phyloP scores from a whole-genome alignment of 2,113 vertebrate species.

The Collichthys lucidus region DNA sequence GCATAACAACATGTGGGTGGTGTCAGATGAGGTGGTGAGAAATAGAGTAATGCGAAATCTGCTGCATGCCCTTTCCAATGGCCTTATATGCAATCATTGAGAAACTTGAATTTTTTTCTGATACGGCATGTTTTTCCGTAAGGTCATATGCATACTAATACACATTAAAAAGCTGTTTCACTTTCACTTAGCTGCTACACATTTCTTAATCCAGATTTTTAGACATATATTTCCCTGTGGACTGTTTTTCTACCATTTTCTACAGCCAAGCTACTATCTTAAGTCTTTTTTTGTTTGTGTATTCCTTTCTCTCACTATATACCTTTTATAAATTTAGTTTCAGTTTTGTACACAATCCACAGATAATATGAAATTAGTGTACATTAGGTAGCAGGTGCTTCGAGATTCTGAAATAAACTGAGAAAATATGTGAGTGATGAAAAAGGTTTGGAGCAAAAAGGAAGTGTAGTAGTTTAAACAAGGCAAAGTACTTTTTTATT shows the following conservation, averaged over 20 bases:
- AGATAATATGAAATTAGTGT: conserved; percentile 3
- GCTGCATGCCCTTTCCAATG: background rate
- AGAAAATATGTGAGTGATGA: conserved; percentile 9
- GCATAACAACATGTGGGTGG: background rate
- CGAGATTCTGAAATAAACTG: conserved; percentile 23
- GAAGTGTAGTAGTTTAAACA: background rate
- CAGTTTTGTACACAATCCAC: background rate
- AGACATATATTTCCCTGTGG: too few species aligned
- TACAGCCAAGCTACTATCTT: background rate
- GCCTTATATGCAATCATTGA: background rate
- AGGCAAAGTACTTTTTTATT: conserved; percentile 3
- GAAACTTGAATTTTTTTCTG: background rate
- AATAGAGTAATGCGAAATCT: background rate
- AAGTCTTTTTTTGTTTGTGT: background rate
- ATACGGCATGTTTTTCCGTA: background rate
- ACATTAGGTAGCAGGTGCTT: conserved; percentile 14
- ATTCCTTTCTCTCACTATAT: background rate
- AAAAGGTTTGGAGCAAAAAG: background rate
- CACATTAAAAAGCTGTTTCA: background rate
- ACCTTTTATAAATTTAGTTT: background rate
- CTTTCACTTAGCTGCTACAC: background rate
- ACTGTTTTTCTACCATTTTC: background rate
- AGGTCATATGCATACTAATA: background rate
- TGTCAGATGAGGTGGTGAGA: too few species aligned
- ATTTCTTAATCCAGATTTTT: too few species aligned